phyloP scores from a whole-genome alignment of 1,140 invertebrate genomes.

The Nasonia vitripennis region DNA sequence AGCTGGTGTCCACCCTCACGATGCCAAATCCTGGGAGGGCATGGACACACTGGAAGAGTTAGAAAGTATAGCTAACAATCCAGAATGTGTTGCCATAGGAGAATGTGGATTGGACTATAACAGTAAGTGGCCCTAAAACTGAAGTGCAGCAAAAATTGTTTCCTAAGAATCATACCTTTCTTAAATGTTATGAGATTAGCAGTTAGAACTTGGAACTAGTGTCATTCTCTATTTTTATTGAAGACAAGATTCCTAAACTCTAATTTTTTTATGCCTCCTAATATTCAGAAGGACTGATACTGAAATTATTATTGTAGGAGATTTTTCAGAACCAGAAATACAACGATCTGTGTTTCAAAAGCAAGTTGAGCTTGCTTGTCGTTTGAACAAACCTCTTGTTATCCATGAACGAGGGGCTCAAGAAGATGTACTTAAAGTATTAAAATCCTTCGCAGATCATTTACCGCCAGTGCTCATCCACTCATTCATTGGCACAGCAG shows the following conservation, averaged over 20 bases:
- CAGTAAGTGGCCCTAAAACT: slow-evolving; percentile 69
- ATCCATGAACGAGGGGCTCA: slow-evolving; percentile 95
- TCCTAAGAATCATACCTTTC: neutral
- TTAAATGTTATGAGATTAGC: neutral
- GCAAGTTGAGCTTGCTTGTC: slow-evolving; percentile 91
- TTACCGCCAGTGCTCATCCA: slow-evolving; percentile 91
- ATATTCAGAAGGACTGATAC: too few species aligned
- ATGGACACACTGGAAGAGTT: slow-evolving; percentile 82
- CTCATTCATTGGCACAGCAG: slow-evolving; percentile 93
- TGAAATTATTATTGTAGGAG: slow-evolving; percentile 62
- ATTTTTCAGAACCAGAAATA: slow-evolving; percentile 92
- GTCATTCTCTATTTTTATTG: neutral
- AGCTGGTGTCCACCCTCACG: slow-evolving; percentile 95
- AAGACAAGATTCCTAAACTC: too few species aligned
- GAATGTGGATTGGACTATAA: slow-evolving; percentile 97
- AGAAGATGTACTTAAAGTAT: slow-evolving; percentile 83
- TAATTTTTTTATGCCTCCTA: too few species aligned
- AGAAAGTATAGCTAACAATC: slow-evolving; percentile 83
- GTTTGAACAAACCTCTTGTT: slow-evolving; percentile 91
- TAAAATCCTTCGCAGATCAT: slow-evolving; percentile 75
- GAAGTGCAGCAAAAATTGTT: neutral
- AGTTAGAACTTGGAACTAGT: neutral
- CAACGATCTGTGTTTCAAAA: slow-evolving; percentile 92
- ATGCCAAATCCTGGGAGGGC: slow-evolving; percentile 95
- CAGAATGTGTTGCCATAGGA: slow-evolving; percentile 94